A percentile compares a stretch with the other conserved stretches of the same genome.
Evolutionary conservation across 2,113 vertebrate genomes (phyloP).

Genomic region (Addax nasomaculatus): DNA sequence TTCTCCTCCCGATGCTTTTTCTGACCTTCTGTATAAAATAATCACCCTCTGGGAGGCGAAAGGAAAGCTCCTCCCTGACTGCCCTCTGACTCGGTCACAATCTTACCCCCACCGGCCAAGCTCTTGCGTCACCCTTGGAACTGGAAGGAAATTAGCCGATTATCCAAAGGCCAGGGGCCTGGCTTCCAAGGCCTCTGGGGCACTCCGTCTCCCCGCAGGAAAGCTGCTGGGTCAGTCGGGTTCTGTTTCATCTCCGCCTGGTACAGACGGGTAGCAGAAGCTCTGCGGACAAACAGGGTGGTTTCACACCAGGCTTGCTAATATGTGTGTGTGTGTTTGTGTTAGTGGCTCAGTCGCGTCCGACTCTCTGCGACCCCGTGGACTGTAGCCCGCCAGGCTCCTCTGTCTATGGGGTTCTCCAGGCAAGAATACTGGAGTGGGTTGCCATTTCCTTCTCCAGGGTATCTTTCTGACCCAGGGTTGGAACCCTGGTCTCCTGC

Average conservation of each 20-base stretch:
- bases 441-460: neutral
- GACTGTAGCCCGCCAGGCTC: neutral
- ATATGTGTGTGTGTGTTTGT: neutral
- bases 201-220: neutral
- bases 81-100: neutral
- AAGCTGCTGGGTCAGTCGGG: neutral
- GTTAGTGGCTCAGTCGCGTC: neutral
- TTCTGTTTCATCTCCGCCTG: neutral
- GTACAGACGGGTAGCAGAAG: no score
- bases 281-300: neutral
- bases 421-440: neutral
- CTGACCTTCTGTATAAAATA: accelerated
- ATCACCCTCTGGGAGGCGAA: accelerated
- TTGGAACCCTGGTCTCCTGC: neutral
- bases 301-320: neutral
- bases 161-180: neutral
- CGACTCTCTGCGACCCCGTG: accelerated
- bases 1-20: neutral
- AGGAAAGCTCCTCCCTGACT: no score
- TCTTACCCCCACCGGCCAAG: neutral
- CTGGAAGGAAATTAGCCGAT: neutral
- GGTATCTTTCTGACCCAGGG: neutral
- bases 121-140: neutral
- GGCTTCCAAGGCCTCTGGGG: neutral
- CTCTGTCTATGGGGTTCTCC: neutral